Evolutionary conservation across 1,140 invertebrate genomes (phyloP).

Genomic region (Parasteatoda tepidariorum): DNA sequence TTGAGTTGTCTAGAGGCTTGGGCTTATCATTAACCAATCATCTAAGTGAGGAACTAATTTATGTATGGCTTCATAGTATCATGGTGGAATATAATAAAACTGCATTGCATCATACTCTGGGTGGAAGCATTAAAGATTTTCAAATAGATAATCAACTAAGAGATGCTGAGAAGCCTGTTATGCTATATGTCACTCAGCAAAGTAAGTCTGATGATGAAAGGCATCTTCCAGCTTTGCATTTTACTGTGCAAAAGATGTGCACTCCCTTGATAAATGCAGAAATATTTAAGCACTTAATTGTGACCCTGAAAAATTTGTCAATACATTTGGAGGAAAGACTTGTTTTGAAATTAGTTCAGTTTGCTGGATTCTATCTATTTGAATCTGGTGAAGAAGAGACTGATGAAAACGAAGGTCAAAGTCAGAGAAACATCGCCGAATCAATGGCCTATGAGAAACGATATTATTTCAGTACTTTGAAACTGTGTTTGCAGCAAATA

Average conservation of each 20-base stretch:
- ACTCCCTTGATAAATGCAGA: slow-evolving; percentile 81
- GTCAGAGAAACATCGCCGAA: slow-evolving; percentile 34
- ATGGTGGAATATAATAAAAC: slow-evolving; percentile 76
- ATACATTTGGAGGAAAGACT: slow-evolving; percentile 89
- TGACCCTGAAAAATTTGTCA: slow-evolving; percentile 85
- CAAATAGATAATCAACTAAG: slow-evolving; percentile 93
- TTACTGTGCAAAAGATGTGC: slow-evolving; percentile 72
- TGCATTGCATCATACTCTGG: slow-evolving; percentile 74
- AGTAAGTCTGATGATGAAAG: slow-evolving; percentile 67
- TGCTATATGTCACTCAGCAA: slow-evolving; percentile 78
- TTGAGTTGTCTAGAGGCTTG: slow-evolving; percentile 75
- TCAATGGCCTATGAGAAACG: slow-evolving; percentile 50
- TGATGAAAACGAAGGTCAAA: slow-evolving; percentile 72
- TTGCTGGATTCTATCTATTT: slow-evolving; percentile 69
- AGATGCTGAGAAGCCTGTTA: slow-evolving; percentile 83
- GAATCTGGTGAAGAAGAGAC: slow-evolving; percentile 70
- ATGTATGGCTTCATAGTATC: slow-evolving; percentile 80
- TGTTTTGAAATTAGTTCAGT: slow-evolving; percentile 85
- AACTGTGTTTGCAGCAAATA: slow-evolving; percentile 70
- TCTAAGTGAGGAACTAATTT: slow-evolving; percentile 87
- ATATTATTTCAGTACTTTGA: slow-evolving; percentile 63
- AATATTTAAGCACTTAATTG: slow-evolving; percentile 82
- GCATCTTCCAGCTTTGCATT: slow-evolving; percentile 69
- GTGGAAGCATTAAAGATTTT: slow-evolving; percentile 81
- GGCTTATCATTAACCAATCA: slow-evolving; percentile 86